Conservation (phyloP, 2,797 vertebrate species). For the Gymnopithys bicolor region DNA sequence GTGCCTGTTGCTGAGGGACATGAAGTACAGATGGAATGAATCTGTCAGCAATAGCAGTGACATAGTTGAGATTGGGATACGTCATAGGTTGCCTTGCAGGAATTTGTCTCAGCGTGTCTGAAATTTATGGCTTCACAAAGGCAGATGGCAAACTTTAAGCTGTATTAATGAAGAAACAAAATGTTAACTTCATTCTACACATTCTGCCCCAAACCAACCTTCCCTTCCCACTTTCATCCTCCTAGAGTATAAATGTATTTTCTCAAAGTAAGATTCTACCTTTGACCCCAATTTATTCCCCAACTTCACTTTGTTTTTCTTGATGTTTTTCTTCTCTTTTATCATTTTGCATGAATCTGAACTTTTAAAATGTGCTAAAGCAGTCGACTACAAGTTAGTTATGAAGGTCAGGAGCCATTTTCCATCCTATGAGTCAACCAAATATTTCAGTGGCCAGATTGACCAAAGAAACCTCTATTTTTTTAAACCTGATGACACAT, state of each 20-base stretch:
- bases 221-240: not conserved
- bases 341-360: not conserved
- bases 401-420: not conserved
- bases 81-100: not conserved
- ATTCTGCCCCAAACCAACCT: not conserved
- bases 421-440: not conserved
- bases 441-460: not conserved
- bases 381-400: not conserved
- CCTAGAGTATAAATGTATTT: not conserved
- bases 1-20: not conserved
- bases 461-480: not conserved
- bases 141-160: not conserved
- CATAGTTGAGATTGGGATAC: not conserved
- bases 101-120: not conserved
- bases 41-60: not conserved
- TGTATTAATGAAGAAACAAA: not conserved
- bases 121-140: not conserved
- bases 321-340: not conserved
- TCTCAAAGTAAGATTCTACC: not conserved
- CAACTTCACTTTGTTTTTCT: not conserved
- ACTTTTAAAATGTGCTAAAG: not conserved
- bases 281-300: not conserved
- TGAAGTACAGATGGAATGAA: not conserved
- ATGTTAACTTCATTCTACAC: fast-evolving
- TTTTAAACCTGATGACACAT: not conserved